Evolutionary conservation across 1,140 invertebrate species (phyloP).

Genomic region (Melanaphis sacchari): DNA sequence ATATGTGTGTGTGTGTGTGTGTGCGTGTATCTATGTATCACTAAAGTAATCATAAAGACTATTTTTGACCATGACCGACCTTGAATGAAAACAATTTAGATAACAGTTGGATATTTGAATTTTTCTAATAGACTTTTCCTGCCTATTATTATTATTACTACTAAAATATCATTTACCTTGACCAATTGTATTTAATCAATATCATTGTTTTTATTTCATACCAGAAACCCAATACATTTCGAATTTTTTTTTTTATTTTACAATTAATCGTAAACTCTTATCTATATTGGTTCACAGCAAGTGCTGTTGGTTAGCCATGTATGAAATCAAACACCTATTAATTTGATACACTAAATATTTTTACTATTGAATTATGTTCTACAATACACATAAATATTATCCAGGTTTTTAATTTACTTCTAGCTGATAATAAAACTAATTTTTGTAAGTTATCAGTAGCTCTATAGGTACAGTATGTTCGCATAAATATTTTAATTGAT

Average conservation of each 20-base stretch:
- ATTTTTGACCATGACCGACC: constrained; percentile 17
- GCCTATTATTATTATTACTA: background rate
- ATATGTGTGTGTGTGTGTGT: no score
- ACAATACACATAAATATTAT: background rate
- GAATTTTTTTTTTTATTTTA: background rate
- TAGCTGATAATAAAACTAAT: background rate
- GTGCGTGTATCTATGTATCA: no score
- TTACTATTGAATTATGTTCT: background rate
- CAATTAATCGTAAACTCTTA: background rate
- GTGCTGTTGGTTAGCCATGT: background rate
- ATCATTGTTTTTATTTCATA: background rate
- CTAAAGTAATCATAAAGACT: background rate
- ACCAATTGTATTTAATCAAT: background rate
- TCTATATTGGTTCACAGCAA: background rate
- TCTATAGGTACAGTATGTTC: no score
- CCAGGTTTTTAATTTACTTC: background rate
- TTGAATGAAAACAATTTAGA: background rate
- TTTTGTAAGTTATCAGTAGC: background rate
- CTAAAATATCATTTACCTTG: background rate
- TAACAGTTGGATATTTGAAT: background rate
- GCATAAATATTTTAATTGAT: background rate
- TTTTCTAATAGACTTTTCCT: background rate
- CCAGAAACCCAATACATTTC: background rate
- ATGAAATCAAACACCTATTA: background rate
- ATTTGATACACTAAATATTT: no score